A percentile compares a stretch with the other conserved stretches of the same genome.
Conservation (phyloP, 2,113 vertebrate genomes). For the Gallinago media region DNA sequence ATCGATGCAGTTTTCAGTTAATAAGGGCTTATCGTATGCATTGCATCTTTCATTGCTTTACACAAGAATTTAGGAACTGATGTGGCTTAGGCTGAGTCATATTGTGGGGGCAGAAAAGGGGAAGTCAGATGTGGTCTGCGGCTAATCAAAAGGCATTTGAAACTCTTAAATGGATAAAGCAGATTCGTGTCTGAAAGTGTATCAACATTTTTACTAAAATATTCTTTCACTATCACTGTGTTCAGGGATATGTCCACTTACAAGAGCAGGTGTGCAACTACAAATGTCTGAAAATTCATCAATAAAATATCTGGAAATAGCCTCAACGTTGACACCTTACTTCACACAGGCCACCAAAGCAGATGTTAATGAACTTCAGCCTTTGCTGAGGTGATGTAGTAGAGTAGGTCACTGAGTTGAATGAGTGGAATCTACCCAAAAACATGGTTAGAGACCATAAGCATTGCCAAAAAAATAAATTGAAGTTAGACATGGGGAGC, state of each 20-base stretch:
- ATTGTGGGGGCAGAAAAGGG: background rate
- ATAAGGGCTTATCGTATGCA: background rate
- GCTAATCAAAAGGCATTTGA: background rate
- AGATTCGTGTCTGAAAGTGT: background rate
- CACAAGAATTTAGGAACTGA: background rate
- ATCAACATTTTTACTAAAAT: background rate
- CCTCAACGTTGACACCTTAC: background rate
- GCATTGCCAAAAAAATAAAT: background rate
- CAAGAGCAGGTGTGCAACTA: background rate
- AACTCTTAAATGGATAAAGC: background rate
- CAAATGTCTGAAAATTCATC: background rate
- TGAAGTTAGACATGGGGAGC: background rate
- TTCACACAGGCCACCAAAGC: background rate
- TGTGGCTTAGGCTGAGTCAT: background rate
- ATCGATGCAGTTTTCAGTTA: background rate
- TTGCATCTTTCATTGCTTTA: background rate
- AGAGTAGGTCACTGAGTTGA: background rate
- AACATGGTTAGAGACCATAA: background rate
- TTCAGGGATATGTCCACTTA: background rate
- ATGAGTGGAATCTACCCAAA: background rate
- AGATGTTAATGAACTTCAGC: background rate
- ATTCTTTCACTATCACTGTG: background rate
- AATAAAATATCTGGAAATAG: background rate
- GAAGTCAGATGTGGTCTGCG: background rate
- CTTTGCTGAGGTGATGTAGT: background rate